Evolutionary conservation across 2,113 vertebrate species (phyloP), one percentile per base, ranked within the genome.

Genomic region (Corythornis madagascariensis): DNA sequence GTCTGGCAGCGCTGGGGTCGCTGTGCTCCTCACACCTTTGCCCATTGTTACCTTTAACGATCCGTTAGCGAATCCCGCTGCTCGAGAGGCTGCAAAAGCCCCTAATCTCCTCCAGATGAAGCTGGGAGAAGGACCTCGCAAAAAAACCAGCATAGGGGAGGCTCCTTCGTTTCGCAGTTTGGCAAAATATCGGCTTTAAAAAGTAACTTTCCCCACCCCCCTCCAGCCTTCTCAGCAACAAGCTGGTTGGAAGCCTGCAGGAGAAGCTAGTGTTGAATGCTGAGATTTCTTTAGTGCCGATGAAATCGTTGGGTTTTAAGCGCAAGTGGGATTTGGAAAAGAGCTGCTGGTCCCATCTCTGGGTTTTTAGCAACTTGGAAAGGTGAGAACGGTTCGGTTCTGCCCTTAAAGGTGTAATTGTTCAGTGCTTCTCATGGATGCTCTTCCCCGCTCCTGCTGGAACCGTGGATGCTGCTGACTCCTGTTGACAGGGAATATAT

Each of bases 11-110:
- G 1, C 7, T 76, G 64, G 67, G 10, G 78, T 12, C 50, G 56
- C 69, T 50, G 72, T 45, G 10, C 70, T 45, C 67, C 84, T 90
- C 89, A 25, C 93, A 91, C 91, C 95, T 92, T 85, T 88, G 45
- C 2, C 92, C 75, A 85, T 91, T 89, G 94, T 92, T 94, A n/a
- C 74, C 88, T 70, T 73, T 73, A 72, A 69, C 4, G 85, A 63
- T 75, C 87, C 33, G 0, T 65, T 76, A 60, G 43, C 57, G 89
- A 50, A 59, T 64, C 64, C 75, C 13, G 78, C 5, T 55, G 78
- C 55, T 89, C 82, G 60, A 33, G 14, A 28, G 86, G 57, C 92
- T 82, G 8, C 14, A 42, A 24, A 50, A 17, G 38, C 20, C 10
- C 56, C 14, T 83, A 52, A 83, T 50, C 57, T 60, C 48, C 5